A percentile compares a stretch with the other conserved stretches of the same genome.
These are phyloP conservation scores for Danio jaintianensis DNA, from an alignment of 2,797 vertebrate species.

Conservation along the genomic window DNA sequence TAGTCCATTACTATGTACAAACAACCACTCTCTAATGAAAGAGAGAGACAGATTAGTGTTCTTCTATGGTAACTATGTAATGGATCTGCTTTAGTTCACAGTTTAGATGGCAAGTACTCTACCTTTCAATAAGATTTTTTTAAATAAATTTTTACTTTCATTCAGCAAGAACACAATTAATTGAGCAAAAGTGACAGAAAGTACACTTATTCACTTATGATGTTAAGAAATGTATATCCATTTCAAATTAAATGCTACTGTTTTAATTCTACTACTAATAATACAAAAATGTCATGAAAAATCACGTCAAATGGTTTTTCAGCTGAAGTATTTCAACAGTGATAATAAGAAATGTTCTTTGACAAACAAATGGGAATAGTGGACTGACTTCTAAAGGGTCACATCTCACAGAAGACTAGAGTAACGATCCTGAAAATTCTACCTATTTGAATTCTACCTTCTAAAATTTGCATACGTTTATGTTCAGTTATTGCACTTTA, in stretches of 20 bases:
- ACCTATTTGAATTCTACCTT: neutral
- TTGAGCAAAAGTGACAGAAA: neutral
- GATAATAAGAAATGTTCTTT: neutral
- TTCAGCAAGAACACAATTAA: neutral
- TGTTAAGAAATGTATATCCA: neutral
- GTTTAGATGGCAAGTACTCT: neutral
- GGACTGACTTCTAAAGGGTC: neutral
- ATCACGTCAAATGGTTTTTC: neutral
- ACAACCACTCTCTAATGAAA: slow-evolving; percentile 88
- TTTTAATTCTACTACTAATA: too few relatives aligned
- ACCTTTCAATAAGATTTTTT: neutral
- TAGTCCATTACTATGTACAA: slow-evolving; percentile 99
- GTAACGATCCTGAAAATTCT: neutral
- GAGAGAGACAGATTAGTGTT: slow-evolving; percentile 37
- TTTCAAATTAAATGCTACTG: neutral
- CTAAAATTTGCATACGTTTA: too few relatives aligned
- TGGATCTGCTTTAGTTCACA: neutral
- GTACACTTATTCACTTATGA: neutral
- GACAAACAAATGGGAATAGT: neutral
- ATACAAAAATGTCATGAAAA: neutral
- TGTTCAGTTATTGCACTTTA: too few relatives aligned
- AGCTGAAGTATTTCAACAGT: neutral
- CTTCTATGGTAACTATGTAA: neutral
- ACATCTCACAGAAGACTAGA: too few relatives aligned
- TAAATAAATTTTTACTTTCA: neutral